Base-by-base conservation (phyloP, 2,888 invertebrate species). In the Apoderus coryli region DNA sequence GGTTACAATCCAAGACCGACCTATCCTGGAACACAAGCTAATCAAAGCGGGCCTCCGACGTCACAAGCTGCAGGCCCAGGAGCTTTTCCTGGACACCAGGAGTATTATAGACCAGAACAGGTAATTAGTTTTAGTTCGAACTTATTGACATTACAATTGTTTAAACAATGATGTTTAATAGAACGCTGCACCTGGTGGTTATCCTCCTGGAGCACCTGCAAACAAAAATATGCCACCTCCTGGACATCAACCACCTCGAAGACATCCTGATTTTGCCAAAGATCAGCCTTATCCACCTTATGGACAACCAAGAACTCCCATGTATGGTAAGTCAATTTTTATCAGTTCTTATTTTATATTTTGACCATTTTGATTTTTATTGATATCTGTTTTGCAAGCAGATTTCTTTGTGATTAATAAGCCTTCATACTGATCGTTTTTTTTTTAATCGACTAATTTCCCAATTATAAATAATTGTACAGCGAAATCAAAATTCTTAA, bases 231-330 rank as follows among this genome's bases (percentile, higher is more conserved):
- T 69, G 64, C 71, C 71, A 23, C 69, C 72, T 27, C 69, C 76
- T 48, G 66, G 69, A 41, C 72, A 74, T 28, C 76, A 78, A 46
- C 77, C 76, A 25, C 77, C 77, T 16, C 67, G 81, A 44, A 64
- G 82, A 48, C 82, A 81, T 64, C 82, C 81, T 31, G 81, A 81
- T 61, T 82, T 81, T 63, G 72, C 74, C 46, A 80, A 80, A 63
- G 80, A 81, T 52, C 67, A 63, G 49, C 73, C 63, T 52, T 69
- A 69, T 39, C 65, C 72, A 36, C 69, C 69, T 36, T 76, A 73
- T 54, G 67, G 65, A 46, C 70, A 71, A 46, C 68, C 65, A 46
- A 61, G 76, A 48, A 71, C 74, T 37, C 67, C 71, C 46, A 64
- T 71, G 52, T 76, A 75, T 61, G 71, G 75, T 74, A 61, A 47